Base-by-base conservation (phyloP, 2,797 vertebrate genomes). In the Danio choprae region DNA sequence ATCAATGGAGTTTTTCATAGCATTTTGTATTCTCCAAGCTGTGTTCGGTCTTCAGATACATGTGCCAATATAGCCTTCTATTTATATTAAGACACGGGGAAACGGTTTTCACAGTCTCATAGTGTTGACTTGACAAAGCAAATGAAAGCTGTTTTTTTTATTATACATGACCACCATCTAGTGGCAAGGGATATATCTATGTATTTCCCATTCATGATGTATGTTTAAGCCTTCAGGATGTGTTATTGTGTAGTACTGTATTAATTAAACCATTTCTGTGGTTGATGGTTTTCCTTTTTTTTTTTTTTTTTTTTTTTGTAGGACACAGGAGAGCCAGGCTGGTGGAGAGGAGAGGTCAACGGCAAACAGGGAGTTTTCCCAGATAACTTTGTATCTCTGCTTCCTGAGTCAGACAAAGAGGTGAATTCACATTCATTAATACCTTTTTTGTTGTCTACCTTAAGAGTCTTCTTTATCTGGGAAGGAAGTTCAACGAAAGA, bases 311-410 rank as follows among this genome's bases (percentile, higher is more conserved):
- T 90, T 88, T 29, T 84, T 90, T 88, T 29, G 29, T 29, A 99
- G 98, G 95, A 98, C 72, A 97, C 96, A 18, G 97, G 97, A 67
- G 97, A 98, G 83, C 86, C 89, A 0, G 97, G 98, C 73, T 99
- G 97, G 96, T 98, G 97, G 97, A 95, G 91, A 90, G 97, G 98
- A 68, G 96, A 96, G 81, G 81, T 94, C 8, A 95, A 90, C 44
- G 96, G 96, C 56, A 96, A 87, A 94, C 93, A 96, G 83, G 97
- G 97, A 1, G 94, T 98, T 64, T 98, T 99, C 85, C 98, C 97
- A 22, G 96, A 99, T 86, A 97, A 97, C 87, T 97, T 96, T 87
- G 96, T 96, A 62, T 2, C 87, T 89, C 86, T 93, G 81, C 89
- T 96, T 86, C 87, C 89, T 65, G 98, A 98, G 18, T 81, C 88